Evolutionary conservation across 2,113 vertebrate genomes (phyloP).

Genomic region (Lamprotornis superbus): DNA sequence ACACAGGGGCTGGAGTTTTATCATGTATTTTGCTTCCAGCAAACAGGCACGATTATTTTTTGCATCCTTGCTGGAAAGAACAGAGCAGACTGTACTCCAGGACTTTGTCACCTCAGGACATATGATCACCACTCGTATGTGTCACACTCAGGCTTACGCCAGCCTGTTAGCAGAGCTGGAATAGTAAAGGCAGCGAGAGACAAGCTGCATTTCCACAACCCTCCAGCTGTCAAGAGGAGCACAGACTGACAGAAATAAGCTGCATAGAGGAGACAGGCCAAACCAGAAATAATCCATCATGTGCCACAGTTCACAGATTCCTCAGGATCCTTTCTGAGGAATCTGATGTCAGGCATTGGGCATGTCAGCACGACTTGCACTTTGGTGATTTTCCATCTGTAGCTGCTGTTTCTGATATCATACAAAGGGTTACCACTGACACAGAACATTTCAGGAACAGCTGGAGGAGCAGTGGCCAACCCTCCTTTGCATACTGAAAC

Average conservation of each 20-base stretch:
- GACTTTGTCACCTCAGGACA: slow-evolving; percentile 36
- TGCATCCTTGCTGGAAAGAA: slow-evolving; percentile 33
- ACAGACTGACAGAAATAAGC: slow-evolving; percentile 33
- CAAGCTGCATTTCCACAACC: slow-evolving; percentile 19
- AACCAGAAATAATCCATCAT: slow-evolving; percentile 67
- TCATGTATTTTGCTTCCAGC: not conserved
- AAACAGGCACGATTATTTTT: not conserved
- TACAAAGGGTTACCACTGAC: not conserved
- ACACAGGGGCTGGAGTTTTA: not conserved
- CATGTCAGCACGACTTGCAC: slow-evolving; percentile 17
- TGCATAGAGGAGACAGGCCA: slow-evolving; percentile 19
- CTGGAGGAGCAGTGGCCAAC: slow-evolving; percentile 25
- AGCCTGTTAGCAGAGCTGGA: slow-evolving; percentile 21
- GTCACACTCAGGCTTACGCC: not conserved
- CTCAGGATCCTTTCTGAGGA: slow-evolving; percentile 24
- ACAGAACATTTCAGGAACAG: not conserved
- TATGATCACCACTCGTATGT: not conserved
- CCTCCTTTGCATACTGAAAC: not conserved
- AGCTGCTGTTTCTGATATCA: slow-evolving; percentile 42
- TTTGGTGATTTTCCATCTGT: slow-evolving; percentile 47
- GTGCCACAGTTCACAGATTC: slow-evolving; percentile 58
- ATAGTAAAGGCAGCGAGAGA: not conserved
- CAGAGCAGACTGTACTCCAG: slow-evolving; percentile 41
- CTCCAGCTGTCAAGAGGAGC: slow-evolving; percentile 36
- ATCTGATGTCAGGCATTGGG: slow-evolving; percentile 18